Base-by-base conservation (phyloP, 1,140 invertebrate genomes). In the Rhopalosiphum maidis region DNA sequence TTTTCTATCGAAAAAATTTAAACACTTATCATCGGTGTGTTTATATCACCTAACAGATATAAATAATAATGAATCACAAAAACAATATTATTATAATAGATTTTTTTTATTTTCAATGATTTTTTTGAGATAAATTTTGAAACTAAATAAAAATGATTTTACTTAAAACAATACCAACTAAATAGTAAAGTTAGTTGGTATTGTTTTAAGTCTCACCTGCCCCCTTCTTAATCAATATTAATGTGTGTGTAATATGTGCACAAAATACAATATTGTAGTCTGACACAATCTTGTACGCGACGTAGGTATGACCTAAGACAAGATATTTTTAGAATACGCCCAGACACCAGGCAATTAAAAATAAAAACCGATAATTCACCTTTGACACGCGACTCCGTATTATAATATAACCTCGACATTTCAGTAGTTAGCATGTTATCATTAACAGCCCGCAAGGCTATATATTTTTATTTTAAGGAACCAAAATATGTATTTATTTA, bases 281-380 rank as follows among this genome's bases (percentile, higher is more conserved):
- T 48, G 23, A 41, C 54, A 60, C 23, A 18, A 60, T 90, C 51
- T 43, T 25, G 89, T 60, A 46, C 30, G 51, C 37, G 43, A 4
- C 25, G 15, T 87, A 43, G 7, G 48, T 37, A 90, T 43, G 89
- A 90, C 89, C 54, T 43, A 54, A 89, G 87, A 89, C 48, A 37
- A 54, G 89, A 90, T 90, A 90, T 90, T 90, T 90, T 90, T 90
- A 90, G 89, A 60, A 60, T 37, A 90, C 30, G 5, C 54, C 37
- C 54, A 90, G 89, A 90, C 89, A 23, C 54, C 25, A 23, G 89
- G 41, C 89, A 60, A 54, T 90, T 90, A 60, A 60, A 90, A 90
- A 90, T 90, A 90, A 90, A 90, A 60, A 60, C 43, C 89, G 23
- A 60, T 90, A 90, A 90, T 41, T 90, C 89, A 60, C 89, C 89